phyloP scores from a whole-genome alignment of 2,113 vertebrate genomes.

The Vidua macroura region DNA sequence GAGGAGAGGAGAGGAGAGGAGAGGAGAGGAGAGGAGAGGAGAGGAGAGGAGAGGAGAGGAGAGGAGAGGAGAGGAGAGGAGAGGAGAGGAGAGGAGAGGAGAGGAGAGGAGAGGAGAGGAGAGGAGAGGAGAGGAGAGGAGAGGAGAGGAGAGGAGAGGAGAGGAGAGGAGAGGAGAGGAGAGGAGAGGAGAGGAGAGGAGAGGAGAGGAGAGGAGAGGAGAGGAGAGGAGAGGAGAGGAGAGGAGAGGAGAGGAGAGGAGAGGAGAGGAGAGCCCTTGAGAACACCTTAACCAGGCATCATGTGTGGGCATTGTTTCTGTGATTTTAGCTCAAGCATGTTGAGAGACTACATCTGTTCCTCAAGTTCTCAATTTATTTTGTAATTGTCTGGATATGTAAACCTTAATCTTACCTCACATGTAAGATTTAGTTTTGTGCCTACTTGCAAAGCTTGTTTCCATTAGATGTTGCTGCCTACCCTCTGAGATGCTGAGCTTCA shows the following conservation, averaged over 20 bases:
- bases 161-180: neutral
- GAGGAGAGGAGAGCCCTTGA: neutral
- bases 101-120: too few species aligned
- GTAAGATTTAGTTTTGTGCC: neutral
- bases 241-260: too few species aligned
- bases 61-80: too few species aligned
- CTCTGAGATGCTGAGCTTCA: neutral
- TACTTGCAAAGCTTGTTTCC: neutral
- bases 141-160: too few species aligned
- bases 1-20: neutral
- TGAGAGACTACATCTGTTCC: neutral
- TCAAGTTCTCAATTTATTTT: neutral
- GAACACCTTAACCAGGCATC: neutral
- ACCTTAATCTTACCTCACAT: neutral
- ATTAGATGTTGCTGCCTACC: neutral
- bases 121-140: too few species aligned
- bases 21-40: too few species aligned
- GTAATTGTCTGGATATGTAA: neutral
- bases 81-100: too few species aligned
- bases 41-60: neutral
- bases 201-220: too few species aligned
- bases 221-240: neutral
- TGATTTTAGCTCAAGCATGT: neutral
- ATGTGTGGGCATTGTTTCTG: neutral
- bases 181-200: too few species aligned